phyloP scores from a whole-genome alignment of 1,140 invertebrate genomes.

The Drosophila pruinosa region DNA sequence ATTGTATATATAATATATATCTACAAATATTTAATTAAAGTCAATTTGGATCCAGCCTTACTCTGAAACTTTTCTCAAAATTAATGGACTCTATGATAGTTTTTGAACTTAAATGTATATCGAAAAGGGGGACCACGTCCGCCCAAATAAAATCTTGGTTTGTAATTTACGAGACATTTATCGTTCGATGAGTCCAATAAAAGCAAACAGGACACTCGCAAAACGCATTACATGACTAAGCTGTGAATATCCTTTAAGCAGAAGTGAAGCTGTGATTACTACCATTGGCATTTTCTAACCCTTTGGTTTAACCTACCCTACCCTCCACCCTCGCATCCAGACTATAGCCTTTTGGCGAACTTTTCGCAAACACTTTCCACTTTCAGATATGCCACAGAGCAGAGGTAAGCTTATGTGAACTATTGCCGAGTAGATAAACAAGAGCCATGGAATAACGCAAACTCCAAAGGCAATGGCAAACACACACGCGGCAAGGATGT shows the following conservation, averaged over 20 bases:
- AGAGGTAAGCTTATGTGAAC: conserved; percentile 79
- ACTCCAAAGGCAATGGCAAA: conserved; percentile 34
- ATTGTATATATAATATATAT: too few relatives aligned
- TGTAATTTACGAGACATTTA: conserved; percentile 58
- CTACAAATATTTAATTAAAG: too few relatives aligned
- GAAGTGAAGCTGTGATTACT: conserved; percentile 33
- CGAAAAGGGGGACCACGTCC: not conserved
- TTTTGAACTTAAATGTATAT: not conserved
- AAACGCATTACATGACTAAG: conserved; percentile 73
- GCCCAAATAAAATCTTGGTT: conserved; percentile 35
- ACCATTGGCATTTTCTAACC: conserved; percentile 45
- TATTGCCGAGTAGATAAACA: conserved; percentile 80
- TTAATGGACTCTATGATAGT: conserved; percentile 46
- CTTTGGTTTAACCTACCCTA: conserved; percentile 46
- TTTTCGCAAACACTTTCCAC: conserved; percentile 65
- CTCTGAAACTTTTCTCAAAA: too few relatives aligned
- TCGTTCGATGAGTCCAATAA: conserved; percentile 39
- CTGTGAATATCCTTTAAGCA: conserved; percentile 70
- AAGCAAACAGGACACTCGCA: conserved; percentile 46
- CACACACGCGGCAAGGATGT: conserved; percentile 18
- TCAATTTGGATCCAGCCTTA: too few relatives aligned
- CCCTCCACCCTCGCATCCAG: not conserved
- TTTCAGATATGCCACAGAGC: conserved; percentile 21
- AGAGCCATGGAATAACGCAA: conserved; percentile 29
- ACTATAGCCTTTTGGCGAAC: conserved; percentile 45